These are phyloP conservation scores for Catocala fraxini DNA, from an alignment of 2,888 invertebrate genomes.

Conservation along the genomic window DNA sequence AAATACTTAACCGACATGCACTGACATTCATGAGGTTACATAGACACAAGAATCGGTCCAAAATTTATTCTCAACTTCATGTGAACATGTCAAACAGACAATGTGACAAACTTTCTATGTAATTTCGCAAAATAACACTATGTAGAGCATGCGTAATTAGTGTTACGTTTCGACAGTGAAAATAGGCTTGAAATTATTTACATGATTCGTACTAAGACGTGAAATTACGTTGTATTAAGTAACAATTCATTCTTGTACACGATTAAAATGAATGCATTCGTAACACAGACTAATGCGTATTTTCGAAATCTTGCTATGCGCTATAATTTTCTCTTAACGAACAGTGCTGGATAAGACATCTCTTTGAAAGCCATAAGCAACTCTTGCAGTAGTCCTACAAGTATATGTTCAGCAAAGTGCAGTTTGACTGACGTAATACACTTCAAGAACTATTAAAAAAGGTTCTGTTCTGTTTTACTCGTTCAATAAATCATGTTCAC, in stretches of 20 bases:
- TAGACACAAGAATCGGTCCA: conserved; percentile 69
- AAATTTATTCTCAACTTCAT: conserved; percentile 61
- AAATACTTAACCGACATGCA: conserved; percentile 34
- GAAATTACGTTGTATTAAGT: conserved; percentile 2
- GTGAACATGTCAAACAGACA: conserved; percentile 67
- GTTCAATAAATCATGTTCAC: no score
- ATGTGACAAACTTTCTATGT: conserved; percentile 63
- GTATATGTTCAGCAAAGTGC: no score
- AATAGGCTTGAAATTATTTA: conserved; percentile 9
- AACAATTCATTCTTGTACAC: not conserved
- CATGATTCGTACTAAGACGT: conserved; percentile 3
- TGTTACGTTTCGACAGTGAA: conserved; percentile 31
- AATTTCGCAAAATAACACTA: conserved; percentile 39
- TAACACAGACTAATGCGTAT: not conserved
- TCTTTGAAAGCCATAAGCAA: no score
- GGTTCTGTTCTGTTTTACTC: no score
- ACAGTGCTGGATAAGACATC: no score
- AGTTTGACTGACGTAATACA: no score
- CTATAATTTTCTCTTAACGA: no score
- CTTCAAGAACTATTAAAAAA: no score
- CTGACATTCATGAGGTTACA: conserved; percentile 61
- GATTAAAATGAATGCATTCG: not conserved
- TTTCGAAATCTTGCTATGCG: no score
- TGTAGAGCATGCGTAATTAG: conserved; percentile 31
- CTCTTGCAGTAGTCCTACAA: no score